phyloP scores from a whole-genome alignment of 2,797 vertebrate genomes.

The Protosalanx chinensis region DNA sequence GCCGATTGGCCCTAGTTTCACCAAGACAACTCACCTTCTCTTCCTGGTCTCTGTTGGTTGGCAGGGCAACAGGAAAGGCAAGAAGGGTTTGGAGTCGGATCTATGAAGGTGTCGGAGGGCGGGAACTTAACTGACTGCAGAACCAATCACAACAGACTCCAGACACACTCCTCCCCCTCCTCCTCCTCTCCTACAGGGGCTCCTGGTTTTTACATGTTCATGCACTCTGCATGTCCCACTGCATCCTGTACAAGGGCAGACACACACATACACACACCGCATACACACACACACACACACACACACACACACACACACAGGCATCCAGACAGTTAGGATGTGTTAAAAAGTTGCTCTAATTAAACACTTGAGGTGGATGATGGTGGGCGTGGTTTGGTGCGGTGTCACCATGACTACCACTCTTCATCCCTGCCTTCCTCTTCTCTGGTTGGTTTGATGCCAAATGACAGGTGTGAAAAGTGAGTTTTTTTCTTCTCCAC shows the following conservation, averaged over 20 bases:
- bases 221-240: conserved; percentile 54
- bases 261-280: neutral
- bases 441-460: conserved; percentile 50
- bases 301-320: neutral
- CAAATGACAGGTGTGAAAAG: conserved; percentile 59
- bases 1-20: neutral
- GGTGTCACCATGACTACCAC: conserved; percentile 35
- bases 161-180: neutral
- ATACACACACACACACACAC: neutral
- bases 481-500: conserved; percentile 56
- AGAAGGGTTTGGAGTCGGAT: conserved; percentile 79
- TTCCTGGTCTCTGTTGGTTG: conserved; percentile 51
- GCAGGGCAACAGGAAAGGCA: conserved; percentile 84
- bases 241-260: conserved; percentile 12
- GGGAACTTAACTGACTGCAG: conserved; percentile 39
- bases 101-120: conserved; percentile 66
- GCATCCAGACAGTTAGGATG: conserved; percentile 30
- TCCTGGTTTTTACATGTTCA: conserved; percentile 28
- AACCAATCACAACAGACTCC: conserved; percentile 23
- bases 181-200: conserved; percentile 58
- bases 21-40: neutral
- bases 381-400: conserved; percentile 23
- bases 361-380: conserved; percentile 20
- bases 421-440: conserved; percentile 27
- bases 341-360: conserved; percentile 29